Conservation (phyloP, 2,797 vertebrate species). For the Notolabrus celidotus region DNA sequence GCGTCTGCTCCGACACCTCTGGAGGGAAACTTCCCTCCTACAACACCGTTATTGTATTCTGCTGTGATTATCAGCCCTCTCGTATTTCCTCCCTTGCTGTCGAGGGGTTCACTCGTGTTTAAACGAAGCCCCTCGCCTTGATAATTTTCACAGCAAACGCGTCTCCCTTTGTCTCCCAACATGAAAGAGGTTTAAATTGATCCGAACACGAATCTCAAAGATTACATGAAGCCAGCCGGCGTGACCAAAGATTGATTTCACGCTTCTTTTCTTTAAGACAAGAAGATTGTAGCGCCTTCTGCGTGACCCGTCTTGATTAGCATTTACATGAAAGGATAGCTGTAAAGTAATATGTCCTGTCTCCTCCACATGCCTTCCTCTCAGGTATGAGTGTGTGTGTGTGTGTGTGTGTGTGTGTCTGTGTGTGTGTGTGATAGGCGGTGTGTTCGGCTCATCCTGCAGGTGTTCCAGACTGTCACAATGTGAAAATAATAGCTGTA, state of each 20-base stretch:
- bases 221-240: background rate
- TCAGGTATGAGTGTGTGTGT: background rate
- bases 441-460: constrained; percentile 48
- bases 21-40: constrained; percentile 45
- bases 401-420: background rate
- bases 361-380: constrained; percentile 25
- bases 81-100: constrained; percentile 23
- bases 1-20: constrained; percentile 36
- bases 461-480: constrained; percentile 15
- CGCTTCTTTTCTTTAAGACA: constrained; percentile 32
- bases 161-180: constrained; percentile 16
- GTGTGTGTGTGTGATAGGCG: background rate
- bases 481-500: constrained; percentile 52
- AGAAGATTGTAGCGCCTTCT: constrained; percentile 4
- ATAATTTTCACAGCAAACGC: constrained; percentile 31
- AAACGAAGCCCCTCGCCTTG: constrained; percentile 28
- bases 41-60: constrained; percentile 8
- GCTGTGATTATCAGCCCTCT: constrained; percentile 41
- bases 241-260: constrained; percentile 40
- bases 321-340: constrained; percentile 38
- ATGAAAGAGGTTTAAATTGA: constrained; percentile 31
- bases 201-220: constrained; percentile 30
- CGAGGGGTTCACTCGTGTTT: constrained; percentile 26
- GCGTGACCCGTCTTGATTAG: constrained; percentile 30
- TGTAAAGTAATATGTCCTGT: constrained; percentile 25